These are phyloP conservation scores for Triplophysa dalaica DNA, from an alignment of 2,113 vertebrate genomes.

Conservation along the genomic window DNA sequence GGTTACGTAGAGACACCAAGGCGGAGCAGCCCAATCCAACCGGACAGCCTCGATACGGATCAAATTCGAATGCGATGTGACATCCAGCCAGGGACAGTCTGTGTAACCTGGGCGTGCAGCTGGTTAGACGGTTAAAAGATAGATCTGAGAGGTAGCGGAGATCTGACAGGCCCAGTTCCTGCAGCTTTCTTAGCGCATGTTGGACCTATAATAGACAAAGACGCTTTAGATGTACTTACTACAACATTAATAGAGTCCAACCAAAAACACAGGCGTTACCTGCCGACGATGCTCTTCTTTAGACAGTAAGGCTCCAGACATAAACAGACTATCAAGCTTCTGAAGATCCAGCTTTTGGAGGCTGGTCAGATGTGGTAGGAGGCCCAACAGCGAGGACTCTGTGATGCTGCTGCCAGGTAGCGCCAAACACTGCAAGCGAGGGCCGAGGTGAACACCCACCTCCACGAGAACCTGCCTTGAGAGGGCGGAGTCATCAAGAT, in stretches of 20 bases:
- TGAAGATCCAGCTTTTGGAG: constrained; percentile 77
- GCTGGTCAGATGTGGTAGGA: constrained; percentile 75
- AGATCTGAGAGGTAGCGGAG: constrained; percentile 78
- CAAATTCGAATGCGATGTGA: constrained; percentile 79
- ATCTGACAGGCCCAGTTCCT: constrained; percentile 78
- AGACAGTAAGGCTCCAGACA: constrained; percentile 77
- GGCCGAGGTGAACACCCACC: constrained; percentile 70
- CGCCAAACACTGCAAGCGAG: constrained; percentile 73
- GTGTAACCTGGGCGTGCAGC: constrained; percentile 72
- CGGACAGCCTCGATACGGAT: constrained; percentile 68
- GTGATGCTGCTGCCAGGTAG: constrained; percentile 77
- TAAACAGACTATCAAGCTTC: constrained; percentile 84
- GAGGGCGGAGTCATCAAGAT: constrained; percentile 74
- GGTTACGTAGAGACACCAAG: constrained; percentile 77
- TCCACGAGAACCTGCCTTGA: constrained; percentile 73
- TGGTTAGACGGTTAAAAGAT: constrained; percentile 79
- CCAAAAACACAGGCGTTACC: constrained; percentile 47
- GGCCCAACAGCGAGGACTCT: constrained; percentile 74
- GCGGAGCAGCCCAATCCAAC: constrained; percentile 66
- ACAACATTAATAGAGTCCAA: background rate
- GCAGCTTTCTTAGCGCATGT: constrained; percentile 68
- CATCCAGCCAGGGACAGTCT: constrained; percentile 79
- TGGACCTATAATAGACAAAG: constrained; percentile 58
- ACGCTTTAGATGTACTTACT: background rate
- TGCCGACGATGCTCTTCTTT: constrained; percentile 69